Percentiles rank a stretch among this genome's conserved stretches.
phyloP scores from a whole-genome alignment of 1,140 invertebrate species.

The Trichogramma pretiosum region DNA sequence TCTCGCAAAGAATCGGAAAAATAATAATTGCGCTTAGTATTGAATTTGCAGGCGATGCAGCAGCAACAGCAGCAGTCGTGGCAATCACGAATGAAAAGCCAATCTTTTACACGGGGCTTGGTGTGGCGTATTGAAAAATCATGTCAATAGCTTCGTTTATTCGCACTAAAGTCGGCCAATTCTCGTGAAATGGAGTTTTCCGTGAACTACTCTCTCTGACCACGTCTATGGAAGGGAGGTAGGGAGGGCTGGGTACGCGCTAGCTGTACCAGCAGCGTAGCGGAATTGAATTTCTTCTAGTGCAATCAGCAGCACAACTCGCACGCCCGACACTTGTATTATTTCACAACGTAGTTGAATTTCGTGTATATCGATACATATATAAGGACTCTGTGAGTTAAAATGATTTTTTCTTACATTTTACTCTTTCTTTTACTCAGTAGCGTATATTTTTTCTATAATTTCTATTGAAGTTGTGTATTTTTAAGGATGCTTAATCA shows the following conservation, averaged over 20 bases:
- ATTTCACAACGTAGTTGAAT: slow-evolving; percentile 15
- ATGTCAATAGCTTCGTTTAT: slow-evolving; percentile 11
- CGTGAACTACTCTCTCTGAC: neutral
- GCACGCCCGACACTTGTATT: slow-evolving; percentile 18
- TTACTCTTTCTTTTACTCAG: too few species aligned
- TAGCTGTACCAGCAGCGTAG: slow-evolving; percentile 5
- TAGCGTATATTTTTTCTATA: too few species aligned
- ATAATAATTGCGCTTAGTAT: too few species aligned
- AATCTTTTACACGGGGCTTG: neutral
- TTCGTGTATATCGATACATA: too few species aligned
- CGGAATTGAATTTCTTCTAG: slow-evolving; percentile 23
- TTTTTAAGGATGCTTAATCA: too few species aligned
- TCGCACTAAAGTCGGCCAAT: slow-evolving; percentile 9
- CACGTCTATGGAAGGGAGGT: neutral
- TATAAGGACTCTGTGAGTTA: too few species aligned
- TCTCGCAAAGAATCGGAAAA: too few species aligned
- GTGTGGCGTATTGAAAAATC: slow-evolving; percentile 7
- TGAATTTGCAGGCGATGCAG: too few species aligned
- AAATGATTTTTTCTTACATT: too few species aligned
- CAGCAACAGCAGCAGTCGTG: neutral
- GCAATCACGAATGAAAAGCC: neutral
- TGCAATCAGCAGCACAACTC: slow-evolving; percentile 21
- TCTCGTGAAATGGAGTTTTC: slow-evolving; percentile 1
- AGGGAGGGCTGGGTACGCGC: too few species aligned
- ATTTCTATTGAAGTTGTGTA: too few species aligned